These are phyloP conservation scores for Phaonia tiefii DNA, from an alignment of 2,888 invertebrate species.

Conservation along the genomic window DNA sequence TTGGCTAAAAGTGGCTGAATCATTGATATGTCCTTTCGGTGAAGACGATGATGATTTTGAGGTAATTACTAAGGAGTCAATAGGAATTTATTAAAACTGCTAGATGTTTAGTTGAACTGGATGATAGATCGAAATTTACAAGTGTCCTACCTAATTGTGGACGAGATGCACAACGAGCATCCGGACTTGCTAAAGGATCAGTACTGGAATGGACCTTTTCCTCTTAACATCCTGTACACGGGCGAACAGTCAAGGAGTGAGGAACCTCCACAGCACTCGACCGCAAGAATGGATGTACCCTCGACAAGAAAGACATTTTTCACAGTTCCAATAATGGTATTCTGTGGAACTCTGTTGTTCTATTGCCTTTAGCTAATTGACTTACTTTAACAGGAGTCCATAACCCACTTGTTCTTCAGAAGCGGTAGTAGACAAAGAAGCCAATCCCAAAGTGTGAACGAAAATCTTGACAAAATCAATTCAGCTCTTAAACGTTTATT, in stretches of 20 bases:
- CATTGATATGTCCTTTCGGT: slow-evolving; percentile 93
- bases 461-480: slow-evolving; percentile 41
- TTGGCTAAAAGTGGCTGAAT: slow-evolving; percentile 94
- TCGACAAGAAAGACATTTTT: not conserved
- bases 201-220: slow-evolving; percentile 94
- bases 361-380: not conserved
- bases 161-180: slow-evolving; percentile 96
- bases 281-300: slow-evolving; percentile 54
- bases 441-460: slow-evolving; percentile 3
- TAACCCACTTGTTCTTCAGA: slow-evolving; percentile 50
- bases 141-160: slow-evolving; percentile 94
- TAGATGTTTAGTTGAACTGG: slow-evolving; percentile 88
- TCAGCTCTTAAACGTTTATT: slow-evolving; percentile 24
- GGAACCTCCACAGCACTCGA: slow-evolving; percentile 43
- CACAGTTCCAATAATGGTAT: slow-evolving; percentile 30
- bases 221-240: slow-evolving; percentile 88
- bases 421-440: slow-evolving; percentile 12
- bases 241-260: slow-evolving; percentile 80
- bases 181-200: slow-evolving; percentile 92
- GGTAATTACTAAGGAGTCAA: slow-evolving; percentile 75
- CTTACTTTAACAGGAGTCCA: slow-evolving; percentile 21
- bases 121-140: slow-evolving; percentile 90
- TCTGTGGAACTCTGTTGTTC: not conserved
- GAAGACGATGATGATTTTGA: slow-evolving; percentile 95
- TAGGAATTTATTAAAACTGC: not conserved